These are phyloP conservation scores for Pristionchus entomophagus DNA, from an alignment of 2,888 invertebrate species.

Conservation along the genomic window DNA sequence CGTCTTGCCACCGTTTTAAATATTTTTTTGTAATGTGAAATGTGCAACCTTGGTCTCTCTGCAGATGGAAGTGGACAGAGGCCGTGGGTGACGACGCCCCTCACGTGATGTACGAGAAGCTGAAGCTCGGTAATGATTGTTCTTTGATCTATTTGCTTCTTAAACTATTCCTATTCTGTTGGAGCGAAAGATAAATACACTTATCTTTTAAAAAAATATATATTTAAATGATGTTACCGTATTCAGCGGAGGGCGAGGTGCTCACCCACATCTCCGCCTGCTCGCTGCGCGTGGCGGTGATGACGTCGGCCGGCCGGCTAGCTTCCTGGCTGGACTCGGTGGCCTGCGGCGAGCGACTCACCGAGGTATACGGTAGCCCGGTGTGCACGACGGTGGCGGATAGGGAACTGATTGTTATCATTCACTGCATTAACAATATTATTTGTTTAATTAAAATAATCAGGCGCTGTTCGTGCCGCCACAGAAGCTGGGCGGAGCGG, in stretches of 20 bases:
- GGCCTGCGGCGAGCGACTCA: conserved; percentile 58
- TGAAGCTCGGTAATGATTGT: not conserved
- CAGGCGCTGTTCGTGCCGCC: conserved; percentile 81
- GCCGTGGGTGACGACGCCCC: conserved; percentile 25
- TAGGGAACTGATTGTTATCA: not conserved
- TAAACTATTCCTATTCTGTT: not conserved
- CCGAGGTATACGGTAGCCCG: conserved; percentile 46
- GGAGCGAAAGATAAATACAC: not conserved
- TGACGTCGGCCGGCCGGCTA: conserved; percentile 78
- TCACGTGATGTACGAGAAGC: conserved; percentile 39
- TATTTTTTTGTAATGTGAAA: too few relatives aligned
- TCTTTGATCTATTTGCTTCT: not conserved
- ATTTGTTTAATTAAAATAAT: too few relatives aligned
- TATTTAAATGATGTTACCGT: not conserved
- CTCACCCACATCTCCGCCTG: conserved; percentile 61
- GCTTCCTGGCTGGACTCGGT: conserved; percentile 94
- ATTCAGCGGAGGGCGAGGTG: conserved; percentile 52
- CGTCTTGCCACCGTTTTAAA: too few relatives aligned
- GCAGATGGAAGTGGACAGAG: conserved; percentile 87
- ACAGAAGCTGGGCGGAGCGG: conserved; percentile 83
- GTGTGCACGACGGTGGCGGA: too few relatives aligned
- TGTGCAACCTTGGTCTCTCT: not conserved
- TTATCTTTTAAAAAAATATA: not conserved
- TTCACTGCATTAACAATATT: not conserved
- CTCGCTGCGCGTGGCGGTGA: conserved; percentile 61